Evolutionary conservation across 1,140 invertebrate species (phyloP).

Genomic region (Anoplophora glabripennis): DNA sequence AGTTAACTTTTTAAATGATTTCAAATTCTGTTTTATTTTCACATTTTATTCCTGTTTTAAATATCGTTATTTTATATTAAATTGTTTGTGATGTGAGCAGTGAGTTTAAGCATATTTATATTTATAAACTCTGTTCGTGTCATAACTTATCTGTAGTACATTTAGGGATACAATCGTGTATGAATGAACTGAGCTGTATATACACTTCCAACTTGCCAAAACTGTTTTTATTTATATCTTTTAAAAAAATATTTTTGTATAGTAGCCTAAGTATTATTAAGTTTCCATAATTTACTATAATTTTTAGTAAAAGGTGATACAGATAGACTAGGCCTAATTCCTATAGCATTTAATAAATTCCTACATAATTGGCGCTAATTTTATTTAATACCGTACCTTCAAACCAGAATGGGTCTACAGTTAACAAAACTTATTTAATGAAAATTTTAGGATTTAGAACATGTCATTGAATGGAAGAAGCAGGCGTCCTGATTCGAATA

Average conservation of each 20-base stretch:
- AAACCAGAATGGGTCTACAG: no score
- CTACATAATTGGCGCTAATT: no score
- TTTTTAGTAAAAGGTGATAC: no score
- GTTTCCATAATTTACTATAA: no score
- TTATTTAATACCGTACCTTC: no score
- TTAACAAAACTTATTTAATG: no score
- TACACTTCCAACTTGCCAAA: background rate
- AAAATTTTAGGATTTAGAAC: no score
- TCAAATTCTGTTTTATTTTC: background rate
- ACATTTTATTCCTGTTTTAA: background rate
- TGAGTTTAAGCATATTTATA: background rate
- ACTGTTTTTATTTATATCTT: background rate
- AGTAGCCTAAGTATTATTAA: background rate
- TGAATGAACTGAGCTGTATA: background rate
- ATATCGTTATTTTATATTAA: background rate
- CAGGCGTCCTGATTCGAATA: no score
- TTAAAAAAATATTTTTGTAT: background rate
- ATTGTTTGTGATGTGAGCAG: background rate
- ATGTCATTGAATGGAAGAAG: no score
- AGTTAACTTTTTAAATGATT: background rate
- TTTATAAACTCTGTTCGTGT: background rate
- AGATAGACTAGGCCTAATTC: no score
- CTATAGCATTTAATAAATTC: no score
- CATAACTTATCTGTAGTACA: background rate
- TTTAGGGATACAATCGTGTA: constrained; percentile 3